These are phyloP conservation scores for Lepidotrigona ventralis DNA, from an alignment of 1,140 invertebrate species.

Conservation along the genomic window DNA sequence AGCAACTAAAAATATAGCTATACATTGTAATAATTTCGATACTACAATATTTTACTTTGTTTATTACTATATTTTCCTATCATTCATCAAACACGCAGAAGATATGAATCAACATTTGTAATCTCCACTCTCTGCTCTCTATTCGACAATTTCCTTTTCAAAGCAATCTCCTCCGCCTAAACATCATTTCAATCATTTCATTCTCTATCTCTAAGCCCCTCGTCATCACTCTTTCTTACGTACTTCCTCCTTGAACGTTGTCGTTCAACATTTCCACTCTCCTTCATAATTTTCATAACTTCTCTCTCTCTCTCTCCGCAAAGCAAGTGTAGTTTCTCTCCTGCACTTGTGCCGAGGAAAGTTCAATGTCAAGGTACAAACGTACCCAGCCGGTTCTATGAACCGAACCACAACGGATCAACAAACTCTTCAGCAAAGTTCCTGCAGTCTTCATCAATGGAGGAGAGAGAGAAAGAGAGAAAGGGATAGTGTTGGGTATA, in stretches of 20 bases:
- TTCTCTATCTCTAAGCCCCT: no score
- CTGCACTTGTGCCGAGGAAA: no score
- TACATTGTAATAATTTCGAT: no score
- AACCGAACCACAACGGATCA: neutral
- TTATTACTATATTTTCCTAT: no score
- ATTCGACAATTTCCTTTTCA: slow-evolving; percentile 8
- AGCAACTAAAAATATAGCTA: no score
- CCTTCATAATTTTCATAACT: neutral
- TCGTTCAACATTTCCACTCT: neutral
- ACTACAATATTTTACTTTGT: neutral
- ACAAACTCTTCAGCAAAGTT: neutral
- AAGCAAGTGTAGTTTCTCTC: no score
- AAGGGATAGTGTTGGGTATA: slow-evolving; percentile 24
- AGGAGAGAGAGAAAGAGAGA: neutral
- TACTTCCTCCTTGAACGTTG: neutral
- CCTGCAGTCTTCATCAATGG: no score
- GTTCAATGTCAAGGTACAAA: neutral
- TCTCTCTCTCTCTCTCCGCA: no score
- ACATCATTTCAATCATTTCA: slow-evolving; percentile 12
- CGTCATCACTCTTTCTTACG: neutral
- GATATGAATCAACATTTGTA: neutral
- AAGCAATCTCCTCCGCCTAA: neutral
- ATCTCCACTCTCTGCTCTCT: neutral
- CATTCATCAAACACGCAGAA: no score
- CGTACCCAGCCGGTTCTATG: neutral